A percentile compares a stretch with the other conserved stretches of the same genome.
phyloP scores from a whole-genome alignment of 2,888 invertebrate species.

The Eurytoma californica region DNA sequence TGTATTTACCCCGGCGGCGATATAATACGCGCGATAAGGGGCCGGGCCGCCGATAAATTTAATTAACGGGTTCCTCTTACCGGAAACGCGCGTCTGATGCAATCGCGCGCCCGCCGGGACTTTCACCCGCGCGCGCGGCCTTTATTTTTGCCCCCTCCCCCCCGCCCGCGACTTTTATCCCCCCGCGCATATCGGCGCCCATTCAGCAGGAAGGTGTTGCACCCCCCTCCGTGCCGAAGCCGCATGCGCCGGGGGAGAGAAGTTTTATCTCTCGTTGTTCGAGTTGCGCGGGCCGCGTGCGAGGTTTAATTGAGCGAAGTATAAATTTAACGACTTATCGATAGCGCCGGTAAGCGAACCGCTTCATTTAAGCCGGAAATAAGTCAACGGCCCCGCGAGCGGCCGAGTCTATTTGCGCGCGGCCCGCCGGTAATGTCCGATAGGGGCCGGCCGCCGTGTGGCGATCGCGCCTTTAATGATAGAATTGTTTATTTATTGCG shows the following conservation, averaged over 20 bases:
- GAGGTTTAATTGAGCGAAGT: conserved; percentile 48
- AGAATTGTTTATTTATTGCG: conserved; percentile 41
- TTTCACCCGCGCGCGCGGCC: conserved; percentile 11
- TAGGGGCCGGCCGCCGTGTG: neutral
- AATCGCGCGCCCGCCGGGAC: conserved; percentile 26
- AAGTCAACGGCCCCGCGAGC: conserved; percentile 25
- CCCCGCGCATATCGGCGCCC: neutral
- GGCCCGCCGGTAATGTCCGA: neutral
- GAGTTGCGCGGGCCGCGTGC: conserved; percentile 5
- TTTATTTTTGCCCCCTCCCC: neutral
- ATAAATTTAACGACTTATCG: conserved; percentile 54
- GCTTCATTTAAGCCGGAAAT: conserved; percentile 50
- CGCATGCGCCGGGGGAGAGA: neutral
- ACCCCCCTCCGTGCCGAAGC: too few relatives aligned
- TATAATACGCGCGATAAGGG: conserved; percentile 43
- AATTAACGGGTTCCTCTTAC: conserved; percentile 51
- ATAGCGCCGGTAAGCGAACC: conserved; percentile 23
- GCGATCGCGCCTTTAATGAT: conserved; percentile 27
- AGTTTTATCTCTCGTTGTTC: conserved; percentile 37
- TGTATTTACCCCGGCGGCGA: conserved; percentile 7
- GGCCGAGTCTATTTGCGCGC: neutral
- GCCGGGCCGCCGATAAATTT: conserved; percentile 48
- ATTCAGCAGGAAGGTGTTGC: conserved; percentile 45
- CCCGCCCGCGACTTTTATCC: neutral
- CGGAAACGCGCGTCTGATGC: conserved; percentile 52